Evolutionary conservation across 2,888 invertebrate species (phyloP).

Genomic region (Philonicus albiceps): DNA sequence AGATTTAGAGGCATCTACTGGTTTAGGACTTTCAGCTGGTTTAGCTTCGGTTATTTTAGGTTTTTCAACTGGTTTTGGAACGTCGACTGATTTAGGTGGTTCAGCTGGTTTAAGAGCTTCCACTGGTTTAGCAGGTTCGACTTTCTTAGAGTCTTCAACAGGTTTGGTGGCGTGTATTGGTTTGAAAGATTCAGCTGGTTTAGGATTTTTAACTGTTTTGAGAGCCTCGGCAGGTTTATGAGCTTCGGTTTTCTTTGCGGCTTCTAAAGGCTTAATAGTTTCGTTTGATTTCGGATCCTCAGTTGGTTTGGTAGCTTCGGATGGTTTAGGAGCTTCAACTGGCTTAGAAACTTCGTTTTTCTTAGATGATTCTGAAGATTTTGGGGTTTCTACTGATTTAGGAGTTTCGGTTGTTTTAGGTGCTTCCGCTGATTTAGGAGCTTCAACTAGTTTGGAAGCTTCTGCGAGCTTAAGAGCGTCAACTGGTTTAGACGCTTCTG

Average conservation of each 20-base stretch:
- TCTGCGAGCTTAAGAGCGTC: slow-evolving; percentile 54
- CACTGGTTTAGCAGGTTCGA: slow-evolving; percentile 51
- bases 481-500: slow-evolving; percentile 73
- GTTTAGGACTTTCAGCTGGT: slow-evolving; percentile 65
- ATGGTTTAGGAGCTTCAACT: slow-evolving; percentile 72
- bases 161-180: slow-evolving; percentile 57
- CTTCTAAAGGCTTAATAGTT: slow-evolving; percentile 83
- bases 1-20: slow-evolving; percentile 59
- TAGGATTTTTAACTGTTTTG: slow-evolving; percentile 67
- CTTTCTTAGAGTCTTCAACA: slow-evolving; percentile 53
- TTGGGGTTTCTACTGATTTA: slow-evolving; percentile 70
- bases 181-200: slow-evolving; percentile 82
- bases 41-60: slow-evolving; percentile 64
- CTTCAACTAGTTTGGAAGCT: slow-evolving; percentile 71
- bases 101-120: slow-evolving; percentile 61
- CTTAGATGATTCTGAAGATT: slow-evolving; percentile 63
- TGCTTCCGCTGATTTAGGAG: slow-evolving; percentile 72
- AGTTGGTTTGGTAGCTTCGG: slow-evolving; percentile 78
- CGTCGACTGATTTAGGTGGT: slow-evolving; percentile 65
- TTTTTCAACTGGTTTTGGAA: slow-evolving; percentile 56
- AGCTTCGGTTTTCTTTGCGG: slow-evolving; percentile 72
- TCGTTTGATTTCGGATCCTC: slow-evolving; percentile 84
- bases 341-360: slow-evolving; percentile 49
- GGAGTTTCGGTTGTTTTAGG: slow-evolving; percentile 76
- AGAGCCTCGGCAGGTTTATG: slow-evolving; percentile 54